Conservation (phyloP, 2,888 invertebrate genomes). For the Elmis aenea region DNA sequence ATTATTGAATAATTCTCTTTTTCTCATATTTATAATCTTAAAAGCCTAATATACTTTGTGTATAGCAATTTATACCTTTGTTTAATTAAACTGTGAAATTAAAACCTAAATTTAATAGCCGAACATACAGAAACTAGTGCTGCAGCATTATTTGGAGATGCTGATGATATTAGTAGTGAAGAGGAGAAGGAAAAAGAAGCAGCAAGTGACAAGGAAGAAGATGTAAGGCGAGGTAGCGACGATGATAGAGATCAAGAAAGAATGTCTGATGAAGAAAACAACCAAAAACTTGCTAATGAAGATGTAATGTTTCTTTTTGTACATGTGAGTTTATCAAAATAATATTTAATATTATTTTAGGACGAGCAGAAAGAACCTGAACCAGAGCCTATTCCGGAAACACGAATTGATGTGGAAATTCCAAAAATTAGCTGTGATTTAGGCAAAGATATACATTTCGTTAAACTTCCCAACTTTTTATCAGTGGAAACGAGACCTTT, state of each 20-base stretch:
- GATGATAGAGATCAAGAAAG: conserved; percentile 38
- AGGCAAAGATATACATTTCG: conserved; percentile 89
- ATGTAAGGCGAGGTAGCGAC: conserved; percentile 34
- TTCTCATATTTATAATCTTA: too few relatives aligned
- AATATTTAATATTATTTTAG: conserved; percentile 11
- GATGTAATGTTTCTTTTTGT: conserved; percentile 18
- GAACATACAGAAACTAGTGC: conserved; percentile 70
- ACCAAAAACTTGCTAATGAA: conserved; percentile 18
- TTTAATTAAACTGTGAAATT: too few relatives aligned
- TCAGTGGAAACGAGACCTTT: conserved; percentile 97
- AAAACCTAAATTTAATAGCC: too few relatives aligned
- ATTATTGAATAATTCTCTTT: too few relatives aligned
- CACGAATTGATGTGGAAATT: conserved; percentile 93
- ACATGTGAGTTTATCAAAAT: too few relatives aligned
- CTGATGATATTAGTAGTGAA: conserved; percentile 87
- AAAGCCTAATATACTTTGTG: too few relatives aligned
- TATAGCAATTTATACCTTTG: too few relatives aligned
- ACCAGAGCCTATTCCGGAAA: conserved; percentile 81
- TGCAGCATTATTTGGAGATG: conserved; percentile 87
- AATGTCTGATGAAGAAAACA: conserved; percentile 16
- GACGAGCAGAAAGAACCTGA: conserved; percentile 69
- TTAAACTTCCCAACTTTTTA: conserved; percentile 96
- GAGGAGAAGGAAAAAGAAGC: conserved; percentile 58
- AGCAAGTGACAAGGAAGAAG: conserved; percentile 33
- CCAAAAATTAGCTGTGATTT: conserved; percentile 91